A percentile compares a stretch with the other conserved stretches of the same genome.
These are phyloP conservation scores for Fukomys damarensis DNA, from an alignment of 2,113 vertebrate genomes.

Conservation along the genomic window DNA sequence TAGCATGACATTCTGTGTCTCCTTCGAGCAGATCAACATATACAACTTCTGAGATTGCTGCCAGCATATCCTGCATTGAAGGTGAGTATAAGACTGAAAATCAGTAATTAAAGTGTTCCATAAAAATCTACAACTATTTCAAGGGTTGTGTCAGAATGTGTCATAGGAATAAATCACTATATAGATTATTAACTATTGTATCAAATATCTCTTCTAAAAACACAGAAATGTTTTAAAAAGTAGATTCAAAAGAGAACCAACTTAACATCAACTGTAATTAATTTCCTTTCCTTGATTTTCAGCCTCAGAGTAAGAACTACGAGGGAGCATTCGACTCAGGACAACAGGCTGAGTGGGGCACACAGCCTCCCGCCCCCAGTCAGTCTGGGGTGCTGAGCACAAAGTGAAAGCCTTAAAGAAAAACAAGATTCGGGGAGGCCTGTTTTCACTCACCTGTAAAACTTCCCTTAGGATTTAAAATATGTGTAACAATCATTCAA, in stretches of 20 bases:
- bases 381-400: not conserved
- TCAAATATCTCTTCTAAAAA: not conserved
- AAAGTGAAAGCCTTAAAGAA: not conserved
- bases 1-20: slow-evolving; percentile 93
- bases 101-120: not conserved
- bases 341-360: not conserved
- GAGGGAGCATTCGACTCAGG: not conserved
- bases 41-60: slow-evolving; percentile 90
- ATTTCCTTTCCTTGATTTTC: not conserved
- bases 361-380: not conserved
- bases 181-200: not conserved
- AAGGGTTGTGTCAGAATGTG: not conserved
- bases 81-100: not conserved
- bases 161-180: not conserved
- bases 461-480: slow-evolving; percentile 9
- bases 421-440: not conserved
- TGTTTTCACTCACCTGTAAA: not conserved
- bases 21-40: slow-evolving; percentile 96
- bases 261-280: not conserved
- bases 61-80: slow-evolving; percentile 89
- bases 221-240: not conserved
- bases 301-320: not conserved
- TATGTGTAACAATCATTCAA: not conserved
- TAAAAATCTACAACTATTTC: not conserved
- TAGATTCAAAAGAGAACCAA: not conserved